phyloP scores from a whole-genome alignment of 2,888 invertebrate species.

The Ptychoptera albimana region DNA sequence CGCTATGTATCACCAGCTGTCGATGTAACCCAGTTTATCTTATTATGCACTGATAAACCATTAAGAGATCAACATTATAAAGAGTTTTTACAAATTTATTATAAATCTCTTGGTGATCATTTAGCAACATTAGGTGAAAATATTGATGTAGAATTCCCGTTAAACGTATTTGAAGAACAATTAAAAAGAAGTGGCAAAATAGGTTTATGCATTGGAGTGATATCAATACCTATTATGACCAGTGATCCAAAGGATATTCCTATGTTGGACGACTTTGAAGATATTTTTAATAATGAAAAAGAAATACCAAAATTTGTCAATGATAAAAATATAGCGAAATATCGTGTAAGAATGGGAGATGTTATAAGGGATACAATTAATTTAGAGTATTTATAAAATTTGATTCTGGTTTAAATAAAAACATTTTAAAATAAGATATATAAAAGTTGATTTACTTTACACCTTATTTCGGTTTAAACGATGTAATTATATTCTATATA shows the following conservation, averaged over 20 bases:
- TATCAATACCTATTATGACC: not conserved
- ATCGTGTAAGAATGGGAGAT: not conserved
- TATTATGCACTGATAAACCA: conserved; percentile 5
- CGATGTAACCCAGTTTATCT: conserved; percentile 7
- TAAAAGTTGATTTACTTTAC: no score
- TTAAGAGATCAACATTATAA: conserved; percentile 8
- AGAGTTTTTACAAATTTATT: conserved; percentile 5
- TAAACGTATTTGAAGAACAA: not conserved
- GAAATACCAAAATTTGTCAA: not conserved
- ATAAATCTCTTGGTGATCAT: conserved; percentile 5
- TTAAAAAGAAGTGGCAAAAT: not conserved
- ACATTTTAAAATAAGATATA: no score
- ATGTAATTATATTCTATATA: no score
- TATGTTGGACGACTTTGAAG: not conserved
- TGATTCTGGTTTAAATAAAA: no score
- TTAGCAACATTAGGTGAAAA: conserved; percentile 7
- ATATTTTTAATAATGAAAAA: not conserved
- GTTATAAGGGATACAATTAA: conserved; percentile 1
- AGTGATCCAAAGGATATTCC: no score
- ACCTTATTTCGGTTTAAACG: no score
- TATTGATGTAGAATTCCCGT: not conserved
- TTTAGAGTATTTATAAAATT: conserved; percentile 1
- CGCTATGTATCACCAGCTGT: conserved; percentile 8
- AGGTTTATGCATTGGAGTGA: conserved; percentile 1
- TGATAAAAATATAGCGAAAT: not conserved